These are phyloP conservation scores for Camponotus floridanus DNA, from an alignment of 1,140 invertebrate genomes.

Conservation along the genomic window DNA sequence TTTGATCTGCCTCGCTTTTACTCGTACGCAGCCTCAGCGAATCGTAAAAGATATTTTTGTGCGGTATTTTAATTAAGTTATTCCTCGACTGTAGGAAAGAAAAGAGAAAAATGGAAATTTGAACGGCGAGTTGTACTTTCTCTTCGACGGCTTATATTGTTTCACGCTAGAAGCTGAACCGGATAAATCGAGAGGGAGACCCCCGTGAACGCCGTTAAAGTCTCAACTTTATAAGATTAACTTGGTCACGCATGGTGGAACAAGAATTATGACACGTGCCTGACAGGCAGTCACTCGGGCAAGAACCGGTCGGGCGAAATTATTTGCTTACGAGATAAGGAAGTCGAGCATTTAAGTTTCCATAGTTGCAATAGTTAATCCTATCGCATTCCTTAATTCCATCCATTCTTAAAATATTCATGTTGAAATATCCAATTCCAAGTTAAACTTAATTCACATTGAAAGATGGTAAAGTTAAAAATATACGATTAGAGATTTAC, in stretches of 20 bases:
- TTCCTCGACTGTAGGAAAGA: not conserved
- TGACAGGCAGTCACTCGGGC: constrained; percentile 35
- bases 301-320: constrained; percentile 65
- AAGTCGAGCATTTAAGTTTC: constrained; percentile 36
- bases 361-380: constrained; percentile 25
- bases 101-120: constrained; percentile 18
- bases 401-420: too few species aligned
- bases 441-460: not conserved
- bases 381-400: constrained; percentile 1
- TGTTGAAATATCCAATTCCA: not conserved
- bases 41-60: not conserved
- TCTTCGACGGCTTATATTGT: constrained; percentile 41
- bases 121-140: constrained; percentile 52
- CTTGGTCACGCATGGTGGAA: constrained; percentile 61
- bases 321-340: constrained; percentile 38
- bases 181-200: not conserved
- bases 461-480: not conserved
- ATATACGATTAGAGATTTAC: not conserved
- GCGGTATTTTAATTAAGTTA: not conserved
- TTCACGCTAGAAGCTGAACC: not conserved
- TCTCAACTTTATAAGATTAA: constrained; percentile 65
- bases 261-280: constrained; percentile 69
- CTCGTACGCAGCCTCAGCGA: too few species aligned
- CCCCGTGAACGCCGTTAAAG: not conserved
- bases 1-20: not conserved